Conservation (phyloP, 2,888 invertebrate species). For the Leptopilina myrica region DNA sequence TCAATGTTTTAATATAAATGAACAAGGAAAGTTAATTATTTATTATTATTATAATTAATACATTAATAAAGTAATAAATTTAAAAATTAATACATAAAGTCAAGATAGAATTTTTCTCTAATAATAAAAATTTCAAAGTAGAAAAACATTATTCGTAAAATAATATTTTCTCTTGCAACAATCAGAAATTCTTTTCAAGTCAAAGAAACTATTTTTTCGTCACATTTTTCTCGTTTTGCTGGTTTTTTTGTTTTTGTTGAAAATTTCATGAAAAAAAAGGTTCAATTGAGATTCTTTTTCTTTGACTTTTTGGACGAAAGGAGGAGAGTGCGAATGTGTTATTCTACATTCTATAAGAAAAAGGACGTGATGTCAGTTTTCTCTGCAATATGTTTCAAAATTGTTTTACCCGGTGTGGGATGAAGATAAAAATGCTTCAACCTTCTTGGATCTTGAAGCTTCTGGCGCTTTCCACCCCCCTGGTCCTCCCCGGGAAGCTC, state of each 20-base stretch:
- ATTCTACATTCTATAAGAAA: slow-evolving; percentile 62
- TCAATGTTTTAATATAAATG: too few relatives aligned
- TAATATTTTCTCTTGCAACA: too few relatives aligned
- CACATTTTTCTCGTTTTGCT: neutral
- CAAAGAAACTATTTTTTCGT: neutral
- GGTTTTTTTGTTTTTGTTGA: neutral
- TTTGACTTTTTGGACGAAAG: neutral
- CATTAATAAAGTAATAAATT: too few relatives aligned
- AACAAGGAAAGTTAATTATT: too few relatives aligned
- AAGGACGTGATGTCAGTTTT: slow-evolving; percentile 51
- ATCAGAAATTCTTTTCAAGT: neutral
- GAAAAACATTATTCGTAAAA: too few relatives aligned
- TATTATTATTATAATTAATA: too few relatives aligned
- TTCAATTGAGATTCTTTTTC: slow-evolving; percentile 8
- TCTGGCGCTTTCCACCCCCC: slow-evolving; percentile 43
- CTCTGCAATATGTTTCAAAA: slow-evolving; percentile 71
- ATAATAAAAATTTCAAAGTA: too few relatives aligned
- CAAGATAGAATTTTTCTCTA: too few relatives aligned
- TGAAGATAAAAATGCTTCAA: slow-evolving; percentile 64
- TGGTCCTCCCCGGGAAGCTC: slow-evolving; percentile 45
- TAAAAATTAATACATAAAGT: too few relatives aligned
- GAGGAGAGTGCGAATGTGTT: slow-evolving; percentile 60
- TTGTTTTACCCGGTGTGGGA: slow-evolving; percentile 66
- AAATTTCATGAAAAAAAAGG: slow-evolving; percentile 9
- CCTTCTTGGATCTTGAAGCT: slow-evolving; percentile 43